A percentile compares a stretch with the other conserved stretches of the same genome.
Conservation (phyloP, 1,140 invertebrate genomes). For the Drosophila ohnishii region DNA sequence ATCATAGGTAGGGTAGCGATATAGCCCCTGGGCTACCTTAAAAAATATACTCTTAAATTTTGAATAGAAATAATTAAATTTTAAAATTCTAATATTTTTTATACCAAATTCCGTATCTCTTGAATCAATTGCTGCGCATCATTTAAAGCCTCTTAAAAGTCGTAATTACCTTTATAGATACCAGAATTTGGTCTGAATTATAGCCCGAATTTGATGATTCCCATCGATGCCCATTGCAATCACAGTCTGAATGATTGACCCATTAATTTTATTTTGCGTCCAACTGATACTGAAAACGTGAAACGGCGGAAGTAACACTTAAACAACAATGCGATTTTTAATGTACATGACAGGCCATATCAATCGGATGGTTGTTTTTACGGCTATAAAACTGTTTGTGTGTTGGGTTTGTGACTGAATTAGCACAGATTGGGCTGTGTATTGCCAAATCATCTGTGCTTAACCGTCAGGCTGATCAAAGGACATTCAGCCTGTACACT, state of each 20-base stretch:
- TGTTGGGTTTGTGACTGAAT: constrained; percentile 9
- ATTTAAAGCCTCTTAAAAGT: background rate
- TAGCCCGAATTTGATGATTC: background rate
- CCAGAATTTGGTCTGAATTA: background rate
- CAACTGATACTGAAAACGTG: constrained; percentile 17
- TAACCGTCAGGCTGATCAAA: constrained; percentile 10
- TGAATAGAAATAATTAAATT: no score
- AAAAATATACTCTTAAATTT: no score
- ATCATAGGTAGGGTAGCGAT: no score
- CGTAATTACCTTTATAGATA: background rate
- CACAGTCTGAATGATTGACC: background rate
- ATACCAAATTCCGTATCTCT: background rate
- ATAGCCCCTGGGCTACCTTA: no score
- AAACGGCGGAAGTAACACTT: constrained; percentile 12
- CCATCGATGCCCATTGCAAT: background rate
- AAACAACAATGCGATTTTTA: constrained; percentile 1
- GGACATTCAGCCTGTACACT: background rate
- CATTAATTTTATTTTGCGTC: constrained; percentile 19
- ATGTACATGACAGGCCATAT: background rate
- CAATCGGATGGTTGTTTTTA: constrained; percentile 1
- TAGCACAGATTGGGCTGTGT: background rate
- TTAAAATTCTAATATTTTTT: background rate
- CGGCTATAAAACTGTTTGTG: background rate
- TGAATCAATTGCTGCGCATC: background rate
- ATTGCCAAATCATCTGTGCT: background rate